These are phyloP conservation scores for Shinisaurus crocodilurus DNA, from an alignment of 2,113 vertebrate genomes.

Conservation along the genomic window DNA sequence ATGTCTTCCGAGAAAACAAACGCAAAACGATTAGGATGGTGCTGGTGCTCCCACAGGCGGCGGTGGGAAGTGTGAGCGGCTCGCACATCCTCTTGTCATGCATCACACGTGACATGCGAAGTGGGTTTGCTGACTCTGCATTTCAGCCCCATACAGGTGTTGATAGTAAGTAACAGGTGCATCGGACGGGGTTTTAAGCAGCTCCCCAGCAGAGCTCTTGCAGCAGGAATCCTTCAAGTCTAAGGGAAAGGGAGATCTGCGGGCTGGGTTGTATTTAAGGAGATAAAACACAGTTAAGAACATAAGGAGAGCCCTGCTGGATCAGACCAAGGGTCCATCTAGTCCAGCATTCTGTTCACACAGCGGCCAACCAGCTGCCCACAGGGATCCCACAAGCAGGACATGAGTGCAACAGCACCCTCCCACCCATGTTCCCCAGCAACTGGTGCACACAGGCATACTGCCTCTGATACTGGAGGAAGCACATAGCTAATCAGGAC, in stretches of 20 bases:
- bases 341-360: no score
- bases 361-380: no score
- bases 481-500: no score
- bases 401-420: no score
- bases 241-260: background rate
- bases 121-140: background rate
- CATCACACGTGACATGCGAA: accelerated
- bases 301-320: no score
- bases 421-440: no score
- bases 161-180: background rate
- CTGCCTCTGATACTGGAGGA: no score
- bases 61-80: background rate
- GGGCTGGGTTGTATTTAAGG: background rate
- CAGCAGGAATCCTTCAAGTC: background rate
- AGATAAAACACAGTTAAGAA: no score
- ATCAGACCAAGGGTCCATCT: no score
- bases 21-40: background rate
- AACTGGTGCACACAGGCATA: no score
- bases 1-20: background rate
- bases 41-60: background rate
- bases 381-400: no score
- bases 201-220: background rate
- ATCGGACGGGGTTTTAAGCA: background rate
- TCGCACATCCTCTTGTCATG: background rate
- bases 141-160: background rate